Conservation (phyloP, 2,888 invertebrate species). For the Perizoma affinitatum region DNA sequence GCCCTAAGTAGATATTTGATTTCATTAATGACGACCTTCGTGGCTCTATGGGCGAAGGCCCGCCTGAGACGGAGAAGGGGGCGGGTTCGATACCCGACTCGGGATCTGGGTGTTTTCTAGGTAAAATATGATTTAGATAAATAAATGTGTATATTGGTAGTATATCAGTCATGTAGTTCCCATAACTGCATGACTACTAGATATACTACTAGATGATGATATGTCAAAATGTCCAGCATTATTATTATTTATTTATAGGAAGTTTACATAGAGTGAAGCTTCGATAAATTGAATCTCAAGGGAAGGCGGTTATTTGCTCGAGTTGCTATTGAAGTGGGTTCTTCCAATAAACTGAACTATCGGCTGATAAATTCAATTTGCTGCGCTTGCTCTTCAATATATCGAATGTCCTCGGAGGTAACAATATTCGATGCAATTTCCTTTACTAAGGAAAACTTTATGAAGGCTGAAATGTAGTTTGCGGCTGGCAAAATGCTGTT, state of each 20-base stretch:
- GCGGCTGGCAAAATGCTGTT: background rate
- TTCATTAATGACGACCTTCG: no score
- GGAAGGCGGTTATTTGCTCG: slow-evolving; percentile 16
- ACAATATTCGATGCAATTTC: slow-evolving; percentile 20
- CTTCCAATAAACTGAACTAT: slow-evolving; percentile 7
- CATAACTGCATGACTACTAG: no score
- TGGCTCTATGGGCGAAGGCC: no score
- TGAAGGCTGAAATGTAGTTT: slow-evolving; percentile 6
- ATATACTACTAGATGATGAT: no score
- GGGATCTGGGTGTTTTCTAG: no score
- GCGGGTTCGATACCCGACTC: no score
- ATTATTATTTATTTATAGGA: slow-evolving; percentile 16
- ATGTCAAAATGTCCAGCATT: slow-evolving; percentile 8
- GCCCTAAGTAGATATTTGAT: no score
- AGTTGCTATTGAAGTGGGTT: slow-evolving; percentile 6
- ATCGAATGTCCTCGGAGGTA: slow-evolving; percentile 14
- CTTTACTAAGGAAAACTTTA: slow-evolving; percentile 17
- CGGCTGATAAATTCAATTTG: slow-evolving; percentile 22
- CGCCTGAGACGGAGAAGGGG: no score
- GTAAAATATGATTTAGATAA: no score
- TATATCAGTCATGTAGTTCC: no score
- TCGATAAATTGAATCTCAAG: slow-evolving; percentile 22
- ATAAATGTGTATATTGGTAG: no score
- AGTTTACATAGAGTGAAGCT: slow-evolving; percentile 17
- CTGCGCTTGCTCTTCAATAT: slow-evolving; percentile 11